Evolutionary conservation across 1,140 invertebrate genomes (phyloP).

Genomic region (Teleopsis dalmanni): DNA sequence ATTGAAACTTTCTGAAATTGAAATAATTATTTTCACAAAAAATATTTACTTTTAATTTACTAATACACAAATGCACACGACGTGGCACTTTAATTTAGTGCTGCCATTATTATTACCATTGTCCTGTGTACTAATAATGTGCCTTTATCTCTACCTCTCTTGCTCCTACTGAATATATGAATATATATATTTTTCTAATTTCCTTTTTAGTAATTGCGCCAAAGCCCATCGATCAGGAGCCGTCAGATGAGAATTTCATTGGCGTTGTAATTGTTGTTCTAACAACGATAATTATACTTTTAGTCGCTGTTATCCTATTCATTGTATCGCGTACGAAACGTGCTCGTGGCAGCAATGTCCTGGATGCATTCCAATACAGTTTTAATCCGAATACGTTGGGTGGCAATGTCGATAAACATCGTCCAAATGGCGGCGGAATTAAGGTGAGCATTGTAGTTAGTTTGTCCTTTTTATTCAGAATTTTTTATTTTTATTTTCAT

Average conservation of each 20-base stretch:
- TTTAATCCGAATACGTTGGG: slow-evolving; percentile 45
- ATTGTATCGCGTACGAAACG: slow-evolving; percentile 63
- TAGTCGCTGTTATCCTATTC: slow-evolving; percentile 61
- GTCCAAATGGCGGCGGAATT: slow-evolving; percentile 45
- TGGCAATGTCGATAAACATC: slow-evolving; percentile 45
- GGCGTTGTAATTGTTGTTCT: slow-evolving; percentile 69
- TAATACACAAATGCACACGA: slow-evolving; percentile 1
- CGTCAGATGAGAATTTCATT: slow-evolving; percentile 55
- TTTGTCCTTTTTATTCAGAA: no score
- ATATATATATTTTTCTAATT: slow-evolving; percentile 1
- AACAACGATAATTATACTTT: slow-evolving; percentile 64
- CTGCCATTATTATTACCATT: not conserved
- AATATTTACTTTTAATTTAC: slow-evolving; percentile 41
- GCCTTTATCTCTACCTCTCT: not conserved
- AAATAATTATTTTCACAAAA: slow-evolving; percentile 32
- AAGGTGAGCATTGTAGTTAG: slow-evolving; percentile 47
- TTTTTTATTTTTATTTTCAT: no score
- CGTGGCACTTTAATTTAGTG: slow-evolving; percentile 9
- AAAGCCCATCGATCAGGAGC: slow-evolving; percentile 48
- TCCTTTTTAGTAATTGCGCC: slow-evolving; percentile 36
- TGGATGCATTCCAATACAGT: slow-evolving; percentile 43
- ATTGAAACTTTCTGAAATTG: no score
- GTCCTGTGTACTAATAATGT: not conserved
- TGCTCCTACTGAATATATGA: not conserved
- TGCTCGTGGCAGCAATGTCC: slow-evolving; percentile 49